Evolutionary conservation across 2,797 vertebrate species (phyloP), one percentile per base, ranked within the genome.

Genomic region (Rhadinocentrus ornatus): DNA sequence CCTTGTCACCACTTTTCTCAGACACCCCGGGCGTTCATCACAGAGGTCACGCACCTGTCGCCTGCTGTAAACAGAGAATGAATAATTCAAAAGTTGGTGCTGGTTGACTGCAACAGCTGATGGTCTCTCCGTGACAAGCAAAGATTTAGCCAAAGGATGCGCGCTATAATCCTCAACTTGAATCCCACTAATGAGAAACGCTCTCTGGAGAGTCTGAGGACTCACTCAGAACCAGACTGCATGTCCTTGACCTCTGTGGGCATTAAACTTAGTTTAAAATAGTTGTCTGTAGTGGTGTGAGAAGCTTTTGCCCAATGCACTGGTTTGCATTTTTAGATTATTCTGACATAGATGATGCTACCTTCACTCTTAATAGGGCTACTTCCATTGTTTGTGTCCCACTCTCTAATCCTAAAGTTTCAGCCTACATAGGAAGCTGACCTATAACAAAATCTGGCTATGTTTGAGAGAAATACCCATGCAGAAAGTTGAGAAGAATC

Each of bases 51-150:
- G 78, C 88, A 88, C 89, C 90, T 92, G 91, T 90, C 90, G 81
- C 86, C 76, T 52, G 77, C 86, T 81, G 90, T 93, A 93, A 93
- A 92, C 92, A 91, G 81, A 68, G 87, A 89, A 91, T 93, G 84
- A 92, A 93, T 92, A 90, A 93, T 93, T 91, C 91, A 91, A 41
- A 29, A 78, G 74, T 41, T n/a, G 9, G 77, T 62, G 58, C 73
- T 74, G 83, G 81, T 80, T 83, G 86, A 86, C 85, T 72, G 89
- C 80, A 88, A 78, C 91, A 91, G 89, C 90, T 91, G 90, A 93
- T 70, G 85, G 77, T 82, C 67, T 73, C 81, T 71, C 71, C 0
- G 56, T 82, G 87, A 83, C 32, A 83, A 82, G 75, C 71, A 48
- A 64, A 77, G 86, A 88, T 82, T 82, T 65, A 87, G 87, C 86